phyloP scores from a whole-genome alignment of 2,797 vertebrate genomes.

The Tarsius wallacei region DNA sequence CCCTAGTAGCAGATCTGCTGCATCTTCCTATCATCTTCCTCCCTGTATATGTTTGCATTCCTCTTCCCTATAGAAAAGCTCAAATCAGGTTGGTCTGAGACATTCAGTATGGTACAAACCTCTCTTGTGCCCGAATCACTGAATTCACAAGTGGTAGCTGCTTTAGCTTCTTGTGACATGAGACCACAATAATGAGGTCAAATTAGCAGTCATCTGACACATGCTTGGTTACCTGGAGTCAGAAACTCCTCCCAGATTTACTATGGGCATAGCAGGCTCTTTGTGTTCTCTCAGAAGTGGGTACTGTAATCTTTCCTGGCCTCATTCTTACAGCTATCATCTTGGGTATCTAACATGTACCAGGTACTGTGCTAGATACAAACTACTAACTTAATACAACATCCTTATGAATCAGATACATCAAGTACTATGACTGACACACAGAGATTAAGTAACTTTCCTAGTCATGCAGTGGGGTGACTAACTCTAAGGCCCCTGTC shows the following conservation, averaged over 20 bases:
- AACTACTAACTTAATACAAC: fast-evolving
- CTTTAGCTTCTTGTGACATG: not conserved
- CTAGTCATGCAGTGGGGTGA: fast-evolving
- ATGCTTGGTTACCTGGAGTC: not conserved
- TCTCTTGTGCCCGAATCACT: not conserved
- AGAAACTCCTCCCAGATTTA: fast-evolving
- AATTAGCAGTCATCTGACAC: too few species aligned
- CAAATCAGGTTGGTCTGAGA: not conserved
- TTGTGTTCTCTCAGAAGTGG: too few species aligned
- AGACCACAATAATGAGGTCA: not conserved
- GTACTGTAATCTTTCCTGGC: not conserved
- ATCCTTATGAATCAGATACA: fast-evolving
- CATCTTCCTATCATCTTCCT: not conserved
- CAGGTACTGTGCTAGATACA: fast-evolving
- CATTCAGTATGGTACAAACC: not conserved
- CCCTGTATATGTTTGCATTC: not conserved
- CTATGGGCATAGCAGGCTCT: fast-evolving
- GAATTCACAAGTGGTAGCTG: fast-evolving
- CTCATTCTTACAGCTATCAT: fast-evolving
- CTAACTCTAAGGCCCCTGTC: not conserved
- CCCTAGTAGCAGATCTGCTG: not conserved
- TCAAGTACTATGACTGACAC: too few species aligned
- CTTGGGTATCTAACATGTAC: fast-evolving
- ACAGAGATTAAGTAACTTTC: not conserved
- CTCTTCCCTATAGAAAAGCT: not conserved